Evolutionary conservation across 1,140 invertebrate species (phyloP).

Genomic region (Triops cancriformis): DNA sequence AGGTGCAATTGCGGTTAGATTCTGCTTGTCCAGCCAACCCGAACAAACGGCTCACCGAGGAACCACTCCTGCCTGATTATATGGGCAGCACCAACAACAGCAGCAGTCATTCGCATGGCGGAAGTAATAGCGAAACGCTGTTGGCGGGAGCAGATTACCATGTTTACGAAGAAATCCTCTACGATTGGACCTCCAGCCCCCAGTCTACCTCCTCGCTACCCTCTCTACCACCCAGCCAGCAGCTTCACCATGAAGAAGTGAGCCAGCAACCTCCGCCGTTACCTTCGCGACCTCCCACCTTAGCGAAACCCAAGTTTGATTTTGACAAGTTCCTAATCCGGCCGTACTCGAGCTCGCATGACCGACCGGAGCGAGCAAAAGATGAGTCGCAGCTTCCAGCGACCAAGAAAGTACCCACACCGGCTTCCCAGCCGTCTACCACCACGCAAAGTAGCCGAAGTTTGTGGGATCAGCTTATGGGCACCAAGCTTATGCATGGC

Average conservation of each 20-base stretch:
- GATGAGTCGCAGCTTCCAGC: constrained; percentile 16
- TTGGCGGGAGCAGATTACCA: constrained; percentile 36
- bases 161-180: constrained; percentile 38
- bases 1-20: background rate
- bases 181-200: constrained; percentile 32
- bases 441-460: background rate
- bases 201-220: constrained; percentile 25
- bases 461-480: background rate
- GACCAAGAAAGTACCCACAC: background rate
- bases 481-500: background rate
- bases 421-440: background rate
- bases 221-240: constrained; percentile 19
- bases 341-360: background rate
- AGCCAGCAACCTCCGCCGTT: constrained; percentile 17
- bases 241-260: constrained; percentile 10
- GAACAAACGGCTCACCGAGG: background rate
- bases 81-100: constrained; percentile 10
- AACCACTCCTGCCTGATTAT: background rate
- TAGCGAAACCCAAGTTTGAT: constrained; percentile 15
- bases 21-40: background rate
- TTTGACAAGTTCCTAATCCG: constrained; percentile 6
- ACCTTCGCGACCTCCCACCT: constrained; percentile 5
- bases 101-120: constrained; percentile 15
- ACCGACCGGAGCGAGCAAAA: background rate
- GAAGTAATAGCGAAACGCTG: background rate